Evolutionary conservation across 2,797 vertebrate species (phyloP).

Genomic region (Sebastolobus altivelis): DNA sequence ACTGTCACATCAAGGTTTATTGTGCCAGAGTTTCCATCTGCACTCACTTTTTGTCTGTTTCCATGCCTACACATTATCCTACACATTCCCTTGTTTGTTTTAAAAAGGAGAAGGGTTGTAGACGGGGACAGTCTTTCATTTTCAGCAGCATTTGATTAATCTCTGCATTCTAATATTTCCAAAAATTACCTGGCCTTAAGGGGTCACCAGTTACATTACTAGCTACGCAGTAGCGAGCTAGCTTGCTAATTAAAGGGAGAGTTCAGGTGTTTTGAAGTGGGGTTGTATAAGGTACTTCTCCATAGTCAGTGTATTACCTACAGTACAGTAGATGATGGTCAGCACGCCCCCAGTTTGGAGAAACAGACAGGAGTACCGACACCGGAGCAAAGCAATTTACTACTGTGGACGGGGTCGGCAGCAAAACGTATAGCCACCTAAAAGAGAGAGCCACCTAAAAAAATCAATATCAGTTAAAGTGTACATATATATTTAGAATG

Average conservation of each 20-base stretch:
- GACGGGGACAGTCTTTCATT: constrained; percentile 5
- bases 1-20: neutral
- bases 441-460: too few relatives aligned
- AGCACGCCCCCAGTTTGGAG: too few relatives aligned
- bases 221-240: neutral
- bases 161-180: constrained; percentile 3
- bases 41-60: neutral
- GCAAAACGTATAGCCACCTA: too few relatives aligned
- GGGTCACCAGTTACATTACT: neutral
- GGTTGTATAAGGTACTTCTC: too few relatives aligned
- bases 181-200: neutral
- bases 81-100: neutral
- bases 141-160: neutral
- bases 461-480: too few relatives aligned
- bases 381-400: too few relatives aligned
- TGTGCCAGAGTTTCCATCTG: neutral
- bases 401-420: too few relatives aligned
- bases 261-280: too few relatives aligned
- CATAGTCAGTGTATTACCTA: too few relatives aligned
- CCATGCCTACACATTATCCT: neutral
- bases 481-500: too few relatives aligned
- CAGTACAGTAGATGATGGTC: too few relatives aligned
- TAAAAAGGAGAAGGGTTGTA: neutral
- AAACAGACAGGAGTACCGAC: too few relatives aligned
- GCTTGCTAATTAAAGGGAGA: neutral